Evolutionary conservation across 2,888 invertebrate genomes (phyloP).

Genomic region (Cylindroiulus punctatus): DNA sequence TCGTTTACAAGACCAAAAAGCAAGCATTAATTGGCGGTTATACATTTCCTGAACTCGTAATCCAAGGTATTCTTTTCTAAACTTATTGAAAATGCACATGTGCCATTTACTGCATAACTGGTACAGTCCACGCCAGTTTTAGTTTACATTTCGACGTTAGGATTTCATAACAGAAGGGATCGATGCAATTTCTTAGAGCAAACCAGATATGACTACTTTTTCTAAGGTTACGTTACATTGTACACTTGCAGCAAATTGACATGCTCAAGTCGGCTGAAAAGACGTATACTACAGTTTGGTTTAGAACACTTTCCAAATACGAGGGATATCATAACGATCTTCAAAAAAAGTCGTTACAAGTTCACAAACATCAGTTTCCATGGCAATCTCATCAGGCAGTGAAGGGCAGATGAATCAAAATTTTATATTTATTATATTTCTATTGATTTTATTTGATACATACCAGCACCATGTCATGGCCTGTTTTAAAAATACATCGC

Average conservation of each 20-base stretch:
- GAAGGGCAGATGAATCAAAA: neutral
- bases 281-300: neutral
- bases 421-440: neutral
- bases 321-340: neutral
- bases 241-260: neutral
- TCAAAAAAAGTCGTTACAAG: neutral
- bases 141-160: too few species aligned
- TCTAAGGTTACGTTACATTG: too few species aligned
- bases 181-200: neutral
- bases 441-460: neutral
- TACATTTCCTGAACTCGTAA: too few species aligned
- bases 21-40: too few species aligned
- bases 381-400: neutral
- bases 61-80: too few species aligned
- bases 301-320: neutral
- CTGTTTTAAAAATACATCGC: neutral
- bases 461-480: neutral
- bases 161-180: neutral
- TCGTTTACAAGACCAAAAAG: too few species aligned
- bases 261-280: neutral
- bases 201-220: neutral
- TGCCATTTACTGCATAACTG: too few species aligned
- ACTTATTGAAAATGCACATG: too few species aligned
- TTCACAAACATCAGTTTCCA: slow-evolving; percentile 15
- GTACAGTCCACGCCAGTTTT: too few species aligned